Evolutionary conservation across 2,113 vertebrate species (phyloP).

Genomic region (Chaenogobius annularis): DNA sequence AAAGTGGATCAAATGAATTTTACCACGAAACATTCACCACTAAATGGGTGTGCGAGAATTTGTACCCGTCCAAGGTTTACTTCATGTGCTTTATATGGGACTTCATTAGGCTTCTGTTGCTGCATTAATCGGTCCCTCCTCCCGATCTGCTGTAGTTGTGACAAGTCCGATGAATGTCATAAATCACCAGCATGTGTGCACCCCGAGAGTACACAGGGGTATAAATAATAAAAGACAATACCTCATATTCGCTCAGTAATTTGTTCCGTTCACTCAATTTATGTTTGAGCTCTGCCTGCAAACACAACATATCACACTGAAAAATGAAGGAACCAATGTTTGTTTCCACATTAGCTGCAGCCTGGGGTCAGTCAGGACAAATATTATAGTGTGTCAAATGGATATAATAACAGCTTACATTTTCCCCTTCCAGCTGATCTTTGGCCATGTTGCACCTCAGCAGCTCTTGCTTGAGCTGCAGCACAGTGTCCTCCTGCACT

Average conservation of each 20-base stretch:
- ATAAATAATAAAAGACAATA: conserved; percentile 57
- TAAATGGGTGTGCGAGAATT: not conserved
- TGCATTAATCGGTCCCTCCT: conserved; percentile 91
- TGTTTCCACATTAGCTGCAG: conserved; percentile 13
- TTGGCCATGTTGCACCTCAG: conserved; percentile 91
- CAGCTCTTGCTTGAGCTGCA: conserved; percentile 95
- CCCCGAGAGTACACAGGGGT: not conserved
- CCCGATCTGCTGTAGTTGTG: conserved; percentile 81
- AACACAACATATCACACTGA: conserved; percentile 29
- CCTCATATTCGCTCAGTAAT: conserved; percentile 89
- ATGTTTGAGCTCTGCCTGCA: conserved; percentile 87
- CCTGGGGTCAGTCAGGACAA: conserved; percentile 22
- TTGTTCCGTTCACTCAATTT: conserved; percentile 88
- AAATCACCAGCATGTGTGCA: not conserved
- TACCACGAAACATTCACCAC: not conserved
- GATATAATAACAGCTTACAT: conserved; percentile 80
- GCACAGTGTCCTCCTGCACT: conserved; percentile 87
- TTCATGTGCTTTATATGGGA: conserved; percentile 82
- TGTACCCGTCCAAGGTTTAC: conserved; percentile 83
- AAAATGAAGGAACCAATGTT: not conserved
- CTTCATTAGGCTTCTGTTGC: conserved; percentile 86
- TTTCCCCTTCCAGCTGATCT: conserved; percentile 92
- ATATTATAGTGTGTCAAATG: conserved; percentile 37
- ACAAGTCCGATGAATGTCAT: conserved; percentile 59
- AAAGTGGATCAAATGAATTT: not conserved